Percentiles rank a stretch among this genome's conserved stretches.
These are phyloP conservation scores for Aspidiotus rigidus DNA, from an alignment of 2,888 invertebrate genomes.

Conservation along the genomic window DNA sequence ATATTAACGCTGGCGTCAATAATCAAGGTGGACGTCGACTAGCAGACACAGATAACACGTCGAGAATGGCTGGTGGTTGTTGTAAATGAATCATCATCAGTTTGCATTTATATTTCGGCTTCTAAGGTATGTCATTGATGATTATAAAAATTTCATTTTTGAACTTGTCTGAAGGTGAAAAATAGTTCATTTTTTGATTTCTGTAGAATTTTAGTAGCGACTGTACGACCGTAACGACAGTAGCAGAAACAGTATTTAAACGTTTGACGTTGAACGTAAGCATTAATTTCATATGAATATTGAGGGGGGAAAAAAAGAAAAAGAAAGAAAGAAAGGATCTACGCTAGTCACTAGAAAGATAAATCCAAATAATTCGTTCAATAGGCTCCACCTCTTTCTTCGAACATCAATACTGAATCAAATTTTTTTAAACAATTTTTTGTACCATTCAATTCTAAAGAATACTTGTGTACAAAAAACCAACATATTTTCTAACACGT, in stretches of 20 bases:
- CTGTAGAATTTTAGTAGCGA: constrained; percentile 25
- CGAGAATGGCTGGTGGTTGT: constrained; percentile 21
- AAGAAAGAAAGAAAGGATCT: neutral
- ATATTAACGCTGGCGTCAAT: constrained; percentile 11
- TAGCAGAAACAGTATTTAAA: constrained; percentile 24
- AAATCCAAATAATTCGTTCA: neutral
- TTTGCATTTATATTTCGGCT: constrained; percentile 22
- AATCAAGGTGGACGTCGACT: constrained; percentile 7
- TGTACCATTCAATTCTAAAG: neutral
- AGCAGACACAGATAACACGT: constrained; percentile 16
- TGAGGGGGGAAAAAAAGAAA: neutral
- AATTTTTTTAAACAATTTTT: neutral
- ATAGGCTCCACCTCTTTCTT: neutral
- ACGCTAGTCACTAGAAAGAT: constrained; percentile 8
- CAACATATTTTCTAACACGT: neutral
- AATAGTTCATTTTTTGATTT: neutral
- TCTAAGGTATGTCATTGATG: constrained; percentile 11
- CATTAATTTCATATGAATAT: neutral
- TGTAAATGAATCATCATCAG: constrained; percentile 22
- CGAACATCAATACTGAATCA: neutral
- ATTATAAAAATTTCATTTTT: neutral
- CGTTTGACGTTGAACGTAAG: neutral
- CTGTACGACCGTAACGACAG: neutral
- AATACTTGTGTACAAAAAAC: no score
- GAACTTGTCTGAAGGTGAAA: neutral